Conservation (phyloP, 1,140 invertebrate species). For the Sweltsa coloradensis region DNA sequence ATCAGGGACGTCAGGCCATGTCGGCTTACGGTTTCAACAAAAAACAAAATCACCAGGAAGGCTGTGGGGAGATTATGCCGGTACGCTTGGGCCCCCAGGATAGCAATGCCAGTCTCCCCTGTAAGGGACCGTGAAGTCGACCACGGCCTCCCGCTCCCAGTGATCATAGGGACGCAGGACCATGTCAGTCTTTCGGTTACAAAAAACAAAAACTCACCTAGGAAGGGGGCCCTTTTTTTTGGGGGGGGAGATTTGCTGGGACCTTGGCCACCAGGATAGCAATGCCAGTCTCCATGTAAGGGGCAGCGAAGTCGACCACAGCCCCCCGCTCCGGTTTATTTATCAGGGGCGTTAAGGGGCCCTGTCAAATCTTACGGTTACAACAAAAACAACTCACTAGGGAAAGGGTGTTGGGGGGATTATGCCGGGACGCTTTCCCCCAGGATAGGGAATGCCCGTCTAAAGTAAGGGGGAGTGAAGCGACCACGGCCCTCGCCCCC, state of each 20-base stretch:
- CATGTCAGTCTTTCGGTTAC: too few relatives aligned
- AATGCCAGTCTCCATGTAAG: conserved; percentile 55
- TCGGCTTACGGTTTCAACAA: too few relatives aligned
- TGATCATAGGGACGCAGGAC: too few relatives aligned
- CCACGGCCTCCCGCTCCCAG: conserved; percentile 41
- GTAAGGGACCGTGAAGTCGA: conserved; percentile 40
- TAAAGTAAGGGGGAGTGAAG: conserved; percentile 43
- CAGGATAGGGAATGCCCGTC: conserved; percentile 54
- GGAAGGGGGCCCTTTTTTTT: conserved; percentile 55
- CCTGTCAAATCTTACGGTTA: too few relatives aligned
- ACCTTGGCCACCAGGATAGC: conserved; percentile 50
- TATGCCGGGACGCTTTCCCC: conserved; percentile 44
- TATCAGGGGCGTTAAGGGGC: conserved; percentile 46
- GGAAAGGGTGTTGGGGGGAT: conserved; percentile 51
- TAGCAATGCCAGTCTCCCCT: conserved; percentile 55
- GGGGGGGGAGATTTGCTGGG: conserved; percentile 50
- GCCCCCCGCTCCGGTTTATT: conserved; percentile 44
- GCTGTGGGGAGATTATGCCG: conserved; percentile 49
- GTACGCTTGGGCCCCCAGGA: conserved; percentile 48
- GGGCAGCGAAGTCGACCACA: conserved; percentile 34
- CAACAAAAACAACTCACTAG: too few relatives aligned
- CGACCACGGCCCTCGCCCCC: conserved; percentile 39
- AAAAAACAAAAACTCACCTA: too few relatives aligned
- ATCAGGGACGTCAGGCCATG: too few relatives aligned
- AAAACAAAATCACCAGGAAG: conserved; percentile 47